Evolutionary conservation across 2,888 invertebrate genomes (phyloP).

Genomic region (Papilio protenor): DNA sequence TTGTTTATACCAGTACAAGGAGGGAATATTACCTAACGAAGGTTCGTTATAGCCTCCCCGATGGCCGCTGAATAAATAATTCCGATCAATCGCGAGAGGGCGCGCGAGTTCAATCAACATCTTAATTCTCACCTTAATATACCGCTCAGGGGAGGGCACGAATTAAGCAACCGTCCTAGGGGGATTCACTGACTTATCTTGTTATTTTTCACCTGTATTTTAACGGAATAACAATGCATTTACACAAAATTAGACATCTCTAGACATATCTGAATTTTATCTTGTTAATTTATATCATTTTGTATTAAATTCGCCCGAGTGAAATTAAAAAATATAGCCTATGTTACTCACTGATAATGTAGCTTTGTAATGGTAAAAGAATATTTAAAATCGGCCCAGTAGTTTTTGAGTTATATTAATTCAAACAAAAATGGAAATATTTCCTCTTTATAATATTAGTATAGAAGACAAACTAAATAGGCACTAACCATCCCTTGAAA

Average conservation of each 20-base stretch:
- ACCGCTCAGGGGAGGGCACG: slow-evolving; percentile 28
- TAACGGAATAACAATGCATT: background rate
- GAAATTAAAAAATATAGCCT: no score
- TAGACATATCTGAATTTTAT: background rate
- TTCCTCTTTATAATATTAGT: no score
- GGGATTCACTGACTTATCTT: slow-evolving; percentile 6
- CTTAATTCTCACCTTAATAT: slow-evolving; percentile 60
- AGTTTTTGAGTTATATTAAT: no score
- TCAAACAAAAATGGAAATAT: no score
- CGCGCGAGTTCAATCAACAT: slow-evolving; percentile 55
- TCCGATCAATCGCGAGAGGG: slow-evolving; percentile 57
- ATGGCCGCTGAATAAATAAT: slow-evolving; percentile 57
- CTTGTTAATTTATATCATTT: no score
- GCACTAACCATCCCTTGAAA: background rate
- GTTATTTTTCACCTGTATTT: background rate
- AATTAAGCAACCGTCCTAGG: slow-evolving; percentile 8
- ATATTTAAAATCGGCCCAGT: no score
- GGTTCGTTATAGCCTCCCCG: slow-evolving; percentile 24
- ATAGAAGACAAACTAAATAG: no score
- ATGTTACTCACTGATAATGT: no score
- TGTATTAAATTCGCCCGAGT: no score
- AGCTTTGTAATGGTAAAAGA: no score
- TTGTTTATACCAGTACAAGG: background rate
- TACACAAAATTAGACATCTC: background rate
- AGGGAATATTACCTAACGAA: slow-evolving; percentile 24